Evolutionary conservation across 2,888 invertebrate genomes (phyloP).

Genomic region (Onthophagus sagittarius): DNA sequence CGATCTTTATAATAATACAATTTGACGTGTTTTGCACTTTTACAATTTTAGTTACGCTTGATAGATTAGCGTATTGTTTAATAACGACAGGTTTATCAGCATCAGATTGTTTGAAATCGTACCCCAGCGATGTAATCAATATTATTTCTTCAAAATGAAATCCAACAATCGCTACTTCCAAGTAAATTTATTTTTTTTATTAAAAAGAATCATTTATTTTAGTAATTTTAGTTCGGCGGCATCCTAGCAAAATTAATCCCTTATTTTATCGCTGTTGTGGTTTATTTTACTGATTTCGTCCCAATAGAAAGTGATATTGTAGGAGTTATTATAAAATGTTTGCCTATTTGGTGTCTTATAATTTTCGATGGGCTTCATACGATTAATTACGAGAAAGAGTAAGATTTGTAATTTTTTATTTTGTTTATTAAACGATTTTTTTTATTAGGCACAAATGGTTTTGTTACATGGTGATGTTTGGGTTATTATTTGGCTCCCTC

Average conservation of each 20-base stretch:
- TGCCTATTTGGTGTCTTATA: neutral
- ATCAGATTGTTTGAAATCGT: neutral
- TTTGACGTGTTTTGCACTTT: neutral
- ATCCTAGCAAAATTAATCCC: neutral
- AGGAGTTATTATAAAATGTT: neutral
- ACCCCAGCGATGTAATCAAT: neutral
- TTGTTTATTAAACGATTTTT: neutral
- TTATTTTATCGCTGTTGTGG: neutral
- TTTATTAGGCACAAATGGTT: slow-evolving; percentile 44
- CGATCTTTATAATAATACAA: neutral
- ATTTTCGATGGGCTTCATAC: neutral
- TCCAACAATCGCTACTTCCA: neutral
- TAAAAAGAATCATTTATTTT: neutral
- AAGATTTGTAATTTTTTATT: neutral
- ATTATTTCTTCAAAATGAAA: neutral
- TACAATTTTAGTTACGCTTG: neutral
- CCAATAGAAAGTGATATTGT: neutral
- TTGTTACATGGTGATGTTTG: slow-evolving; percentile 69
- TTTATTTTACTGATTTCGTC: neutral
- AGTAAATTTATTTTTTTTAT: neutral
- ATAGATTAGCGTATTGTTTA: neutral
- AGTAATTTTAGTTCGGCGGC: neutral
- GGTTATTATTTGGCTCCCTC: slow-evolving; percentile 74
- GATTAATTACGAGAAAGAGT: neutral
- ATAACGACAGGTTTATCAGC: neutral